Base-by-base conservation (phyloP, 2,888 invertebrate species). In the Rapana venosa region DNA sequence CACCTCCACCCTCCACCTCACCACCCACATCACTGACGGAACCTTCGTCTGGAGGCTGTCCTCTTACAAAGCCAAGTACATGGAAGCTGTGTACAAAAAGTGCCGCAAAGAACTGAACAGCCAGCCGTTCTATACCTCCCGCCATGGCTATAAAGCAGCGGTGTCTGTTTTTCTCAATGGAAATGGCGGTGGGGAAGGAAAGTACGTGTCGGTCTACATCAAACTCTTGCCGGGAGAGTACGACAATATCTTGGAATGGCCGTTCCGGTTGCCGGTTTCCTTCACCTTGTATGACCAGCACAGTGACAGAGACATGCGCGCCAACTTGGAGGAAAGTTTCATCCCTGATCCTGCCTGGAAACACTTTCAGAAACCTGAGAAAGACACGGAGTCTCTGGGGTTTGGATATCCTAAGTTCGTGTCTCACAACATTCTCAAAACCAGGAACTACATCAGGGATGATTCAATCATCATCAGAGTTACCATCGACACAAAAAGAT, bases 261-360 rank as follows among this genome's bases (percentile, higher is more conserved):
- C 99, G 0, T 99, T 99, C 96, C 97, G 98, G 1, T 98, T 99
- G 96, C 98, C 98, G 1, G 98, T 99, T 74, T 98, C 98, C 1
- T 99, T 99, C 97, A 98, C 98, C 0, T 97, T 99, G 89, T 98
- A 98, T 96, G 99, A 99, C 96, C 99, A 99, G 96, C 97, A 97
- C 97, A 97, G 95, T 96, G 95, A 95, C 58, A 94, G 97, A 0
- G 98, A 98, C 95, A 97, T 98, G 95, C 93, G 95, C 17, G 97
- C 98, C 58, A 98, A 98, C 95, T 97, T 98, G 93, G 98, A 98
- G 70, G 98, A 99, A 96, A 98, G 98, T 94, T 99, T 99, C 96
- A 98, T 98, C 89, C 99, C 99, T 0, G 98, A 99, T 96, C 98
- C 98, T 79, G 98, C 98, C n/a, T 99, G 99, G 98, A 98, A 98